Evolutionary conservation across 30 jellyfish, hydroid and myxozoan species (phyloP).

Genomic region (Aurelia coerulea): DNA sequence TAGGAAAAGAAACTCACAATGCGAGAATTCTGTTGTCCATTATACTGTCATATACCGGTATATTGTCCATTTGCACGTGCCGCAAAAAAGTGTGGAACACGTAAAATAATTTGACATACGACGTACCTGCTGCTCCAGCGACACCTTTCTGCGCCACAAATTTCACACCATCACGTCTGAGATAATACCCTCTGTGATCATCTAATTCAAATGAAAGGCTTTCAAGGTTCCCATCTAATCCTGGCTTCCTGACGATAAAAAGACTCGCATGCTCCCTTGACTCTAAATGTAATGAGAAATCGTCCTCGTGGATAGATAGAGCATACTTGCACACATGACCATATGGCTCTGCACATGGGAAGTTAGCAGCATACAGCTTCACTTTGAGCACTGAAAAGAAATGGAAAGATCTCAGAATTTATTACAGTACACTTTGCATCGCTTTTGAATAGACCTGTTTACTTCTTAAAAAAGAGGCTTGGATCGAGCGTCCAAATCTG

Average conservation of each 20-base stretch:
- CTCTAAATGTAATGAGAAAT: slow-evolving; percentile 64
- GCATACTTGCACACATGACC: slow-evolving; percentile 96
- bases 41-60: too few species aligned
- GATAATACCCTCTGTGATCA: slow-evolving; percentile 70
- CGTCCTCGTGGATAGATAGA: slow-evolving; percentile 75
- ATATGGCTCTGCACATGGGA: slow-evolving; percentile 83
- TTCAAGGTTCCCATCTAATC: slow-evolving; percentile 53
- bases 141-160: slow-evolving; percentile 38
- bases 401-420: background rate
- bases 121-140: slow-evolving; percentile 13
- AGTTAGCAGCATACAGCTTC: slow-evolving; percentile 79
- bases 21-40: too few species aligned
- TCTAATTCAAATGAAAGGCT: slow-evolving; percentile 78
- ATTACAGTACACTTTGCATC: too few species aligned
- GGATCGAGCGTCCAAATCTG: too few species aligned
- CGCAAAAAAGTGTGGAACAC: too few species aligned
- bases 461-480: too few species aligned
- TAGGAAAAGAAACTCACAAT: too few species aligned
- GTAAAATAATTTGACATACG: background rate
- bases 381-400: slow-evolving; percentile 67
- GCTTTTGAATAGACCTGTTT: too few species aligned
- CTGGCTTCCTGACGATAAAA: slow-evolving; percentile 83
- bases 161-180: slow-evolving; percentile 66
- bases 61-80: too few species aligned
- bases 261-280: slow-evolving; percentile 87